Base-by-base conservation (phyloP, 2,888 invertebrate species). In the Allacma fusca region DNA sequence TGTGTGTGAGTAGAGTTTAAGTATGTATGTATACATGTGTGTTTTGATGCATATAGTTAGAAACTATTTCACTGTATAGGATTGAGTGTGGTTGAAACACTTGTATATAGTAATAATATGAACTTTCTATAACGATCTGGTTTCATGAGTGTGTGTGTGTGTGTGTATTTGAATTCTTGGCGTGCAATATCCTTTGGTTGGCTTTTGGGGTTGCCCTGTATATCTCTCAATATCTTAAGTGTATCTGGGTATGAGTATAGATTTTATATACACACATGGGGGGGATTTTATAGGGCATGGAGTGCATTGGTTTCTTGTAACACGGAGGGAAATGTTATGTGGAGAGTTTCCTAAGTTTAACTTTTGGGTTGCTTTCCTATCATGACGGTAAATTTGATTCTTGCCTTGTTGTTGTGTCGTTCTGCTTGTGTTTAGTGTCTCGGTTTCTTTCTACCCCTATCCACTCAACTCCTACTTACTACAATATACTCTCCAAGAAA, bases 91-190 rank as follows among this genome's bases (percentile, higher is more conserved):
- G 50, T n/a, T 50, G 50, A 50, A 50, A 50, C 50, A 19, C 50
- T 50, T 2, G 19, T 34, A 34, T 34, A 9, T 7, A 34, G 34
- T 7, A 4, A 34, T 34, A 34, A 34, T 34, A 34, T 50, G 50
- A n/a, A 50, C 50, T 50, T 50, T 50, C 50, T 50, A 50, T 50
- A 12, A 50, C 50, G 16, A 50, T 50, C 50, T 50, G 50, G n/a
- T n/a, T 50, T 16, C 40, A 40, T n/a, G n/a, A n/a, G n/a, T n/a
- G n/a, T n/a, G n/a, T n/a, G n/a, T n/a, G n/a, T n/a, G n/a, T n/a
- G 9, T 34, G 34, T 50, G 50, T 50, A n/a, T 50, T 50, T 50
- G 19, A 50, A 50, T 50, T 50, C 50, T 50, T 50, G 19, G 9
- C 16, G 50, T 50, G 50, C n/a, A 50, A 50, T 19, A 50, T 50